Percentiles rank a stretch among this genome's conserved stretches.
Evolutionary conservation across 1,140 invertebrate genomes (phyloP).

Genomic region (Luehdorfia chinensis): DNA sequence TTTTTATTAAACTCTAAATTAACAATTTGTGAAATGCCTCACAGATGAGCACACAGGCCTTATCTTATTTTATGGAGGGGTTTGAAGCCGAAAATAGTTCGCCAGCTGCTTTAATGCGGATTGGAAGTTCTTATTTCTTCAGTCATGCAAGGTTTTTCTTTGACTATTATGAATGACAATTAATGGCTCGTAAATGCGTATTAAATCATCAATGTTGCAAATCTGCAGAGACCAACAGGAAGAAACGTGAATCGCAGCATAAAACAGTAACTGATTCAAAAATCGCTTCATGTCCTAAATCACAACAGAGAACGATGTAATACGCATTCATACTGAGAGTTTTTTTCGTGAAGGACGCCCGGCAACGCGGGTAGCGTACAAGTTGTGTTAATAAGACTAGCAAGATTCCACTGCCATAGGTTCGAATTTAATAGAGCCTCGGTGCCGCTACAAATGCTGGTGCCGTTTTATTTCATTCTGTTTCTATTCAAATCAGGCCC

Average conservation of each 20-base stretch:
- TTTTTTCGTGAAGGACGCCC: slow-evolving; percentile 48
- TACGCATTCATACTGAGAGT: slow-evolving; percentile 29
- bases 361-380: slow-evolving; percentile 47
- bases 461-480: slow-evolving; percentile 1
- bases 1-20: too few relatives aligned
- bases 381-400: slow-evolving; percentile 34
- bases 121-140: too few relatives aligned
- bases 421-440: slow-evolving; percentile 7
- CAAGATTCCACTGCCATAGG: slow-evolving; percentile 11
- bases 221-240: slow-evolving; percentile 11
- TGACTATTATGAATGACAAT: too few relatives aligned
- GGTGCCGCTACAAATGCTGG: not conserved
- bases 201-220: slow-evolving; percentile 8
- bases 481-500: slow-evolving; percentile 15
- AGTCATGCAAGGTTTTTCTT: too few relatives aligned
- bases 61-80: too few relatives aligned
- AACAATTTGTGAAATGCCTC: too few relatives aligned
- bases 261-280: slow-evolving; percentile 28
- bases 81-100: too few relatives aligned
- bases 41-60: too few relatives aligned
- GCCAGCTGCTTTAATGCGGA: too few relatives aligned
- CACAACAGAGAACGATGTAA: slow-evolving; percentile 47
- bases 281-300: slow-evolving; percentile 29
- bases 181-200: too few relatives aligned
- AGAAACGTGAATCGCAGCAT: slow-evolving; percentile 15